Percentiles rank a stretch among this genome's conserved stretches.
Evolutionary conservation across 2,888 invertebrate genomes (phyloP).

Genomic region (Pocota personata): DNA sequence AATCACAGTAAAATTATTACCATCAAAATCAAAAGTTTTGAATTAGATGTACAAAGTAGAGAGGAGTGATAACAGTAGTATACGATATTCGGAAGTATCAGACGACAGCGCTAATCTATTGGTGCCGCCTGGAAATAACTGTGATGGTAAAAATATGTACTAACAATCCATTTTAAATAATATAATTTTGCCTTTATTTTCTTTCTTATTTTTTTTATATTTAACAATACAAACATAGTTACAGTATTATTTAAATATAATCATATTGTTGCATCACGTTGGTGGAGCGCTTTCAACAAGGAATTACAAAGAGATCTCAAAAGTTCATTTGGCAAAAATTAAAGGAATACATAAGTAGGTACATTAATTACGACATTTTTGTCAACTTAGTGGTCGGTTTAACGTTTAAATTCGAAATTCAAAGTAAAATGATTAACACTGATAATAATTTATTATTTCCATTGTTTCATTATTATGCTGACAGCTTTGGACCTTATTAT

Average conservation of each 20-base stretch:
- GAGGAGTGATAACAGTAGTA: too few relatives aligned
- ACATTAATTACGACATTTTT: conserved; percentile 58
- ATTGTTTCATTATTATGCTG: conserved; percentile 29
- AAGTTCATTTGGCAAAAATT: conserved; percentile 62
- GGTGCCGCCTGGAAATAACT: too few relatives aligned
- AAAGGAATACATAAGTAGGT: conserved; percentile 70
- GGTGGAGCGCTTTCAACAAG: conserved; percentile 40
- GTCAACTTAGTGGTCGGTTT: conserved; percentile 69
- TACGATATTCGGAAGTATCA: too few relatives aligned
- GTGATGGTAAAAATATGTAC: too few relatives aligned
- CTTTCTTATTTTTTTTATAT: conserved; percentile 29
- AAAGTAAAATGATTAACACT: conserved; percentile 47
- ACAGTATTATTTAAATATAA: conserved; percentile 55
- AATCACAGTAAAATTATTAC: too few relatives aligned
- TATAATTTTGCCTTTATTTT: conserved; percentile 58
- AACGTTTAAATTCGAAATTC: conserved; percentile 60
- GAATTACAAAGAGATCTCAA: conserved; percentile 48
- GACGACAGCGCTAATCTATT: too few relatives aligned
- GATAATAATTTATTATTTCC: conserved; percentile 33
- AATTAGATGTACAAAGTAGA: too few relatives aligned
- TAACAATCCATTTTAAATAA: conserved; percentile 30
- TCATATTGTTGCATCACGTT: conserved; percentile 34
- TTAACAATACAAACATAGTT: conserved; percentile 72
- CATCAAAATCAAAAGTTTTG: too few relatives aligned
- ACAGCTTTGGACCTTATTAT: conserved; percentile 46